A percentile compares a stretch with the other conserved stretches of the same genome.
These are phyloP conservation scores for Asteroscopus sphinx DNA, from an alignment of 2,888 invertebrate species.

Conservation along the genomic window DNA sequence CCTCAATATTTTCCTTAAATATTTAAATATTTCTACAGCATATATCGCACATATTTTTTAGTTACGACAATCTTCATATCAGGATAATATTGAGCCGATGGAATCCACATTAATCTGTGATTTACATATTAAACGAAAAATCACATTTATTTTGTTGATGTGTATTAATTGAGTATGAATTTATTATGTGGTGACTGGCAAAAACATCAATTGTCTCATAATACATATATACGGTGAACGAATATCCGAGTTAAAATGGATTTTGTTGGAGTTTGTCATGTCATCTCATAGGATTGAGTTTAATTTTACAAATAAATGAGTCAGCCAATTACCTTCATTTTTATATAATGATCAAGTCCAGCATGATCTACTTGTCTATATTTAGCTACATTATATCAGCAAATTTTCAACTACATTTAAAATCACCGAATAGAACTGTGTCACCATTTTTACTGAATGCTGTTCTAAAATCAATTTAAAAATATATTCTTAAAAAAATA, in stretches of 20 bases:
- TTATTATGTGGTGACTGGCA: conserved; percentile 35
- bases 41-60: not conserved
- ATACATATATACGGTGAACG: conserved; percentile 27
- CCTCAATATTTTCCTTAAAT: no score
- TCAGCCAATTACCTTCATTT: not conserved
- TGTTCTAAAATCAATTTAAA: not conserved
- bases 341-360: no score
- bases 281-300: conserved; percentile 1
- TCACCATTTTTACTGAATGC: no score
- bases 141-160: conserved; percentile 34
- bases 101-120: conserved; percentile 30
- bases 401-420: no score
- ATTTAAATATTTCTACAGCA: not conserved
- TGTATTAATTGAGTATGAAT: conserved; percentile 49
- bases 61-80: conserved; percentile 2
- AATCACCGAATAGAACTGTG: no score
- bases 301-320: conserved; percentile 7
- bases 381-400: no score
- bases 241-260: conserved; percentile 1
- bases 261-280: conserved; percentile 5
- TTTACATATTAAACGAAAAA: conserved; percentile 57
- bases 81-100: conserved; percentile 16
- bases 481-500: not conserved
- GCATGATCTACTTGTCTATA: no score
- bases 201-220: conserved; percentile 34